These are phyloP conservation scores for Hydrotaea diabolus DNA, from an alignment of 2,888 invertebrate genomes.

Conservation along the genomic window DNA sequence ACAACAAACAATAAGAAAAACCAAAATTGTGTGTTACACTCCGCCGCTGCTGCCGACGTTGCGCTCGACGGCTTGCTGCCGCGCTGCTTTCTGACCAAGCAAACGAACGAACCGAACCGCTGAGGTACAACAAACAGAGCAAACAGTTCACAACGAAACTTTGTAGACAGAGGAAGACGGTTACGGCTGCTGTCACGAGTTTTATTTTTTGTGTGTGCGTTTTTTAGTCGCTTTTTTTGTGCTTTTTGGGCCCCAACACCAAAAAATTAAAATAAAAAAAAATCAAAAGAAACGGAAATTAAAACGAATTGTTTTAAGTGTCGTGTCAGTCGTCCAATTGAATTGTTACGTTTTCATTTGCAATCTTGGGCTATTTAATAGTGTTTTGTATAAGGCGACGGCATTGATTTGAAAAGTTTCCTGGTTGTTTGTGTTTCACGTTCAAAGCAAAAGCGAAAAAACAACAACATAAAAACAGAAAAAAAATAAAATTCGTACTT, in stretches of 20 bases:
- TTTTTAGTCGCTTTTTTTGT: neutral
- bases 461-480: too few relatives aligned
- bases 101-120: conserved; percentile 16
- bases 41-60: neutral
- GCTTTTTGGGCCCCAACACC: neutral
- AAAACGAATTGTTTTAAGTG: conserved; percentile 2
- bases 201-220: conserved; percentile 24
- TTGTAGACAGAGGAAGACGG: conserved; percentile 50
- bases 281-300: neutral
- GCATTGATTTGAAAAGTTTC: conserved; percentile 6
- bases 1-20: too few relatives aligned
- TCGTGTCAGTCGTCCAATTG: neutral
- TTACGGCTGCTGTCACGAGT: conserved; percentile 48
- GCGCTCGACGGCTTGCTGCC: conserved; percentile 27
- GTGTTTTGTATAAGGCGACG: neutral
- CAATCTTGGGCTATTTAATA: neutral
- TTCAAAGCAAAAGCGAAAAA: too few relatives aligned
- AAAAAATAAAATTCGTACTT: neutral
- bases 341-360: neutral
- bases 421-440: neutral
- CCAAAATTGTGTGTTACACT: conserved; percentile 3
- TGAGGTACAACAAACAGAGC: conserved; percentile 49
- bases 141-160: conserved; percentile 64
- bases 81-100: conserved; percentile 61
- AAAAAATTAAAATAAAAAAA: neutral